Conservation (phyloP, 1,140 invertebrate species). For the Macrocentrus cingulum region DNA sequence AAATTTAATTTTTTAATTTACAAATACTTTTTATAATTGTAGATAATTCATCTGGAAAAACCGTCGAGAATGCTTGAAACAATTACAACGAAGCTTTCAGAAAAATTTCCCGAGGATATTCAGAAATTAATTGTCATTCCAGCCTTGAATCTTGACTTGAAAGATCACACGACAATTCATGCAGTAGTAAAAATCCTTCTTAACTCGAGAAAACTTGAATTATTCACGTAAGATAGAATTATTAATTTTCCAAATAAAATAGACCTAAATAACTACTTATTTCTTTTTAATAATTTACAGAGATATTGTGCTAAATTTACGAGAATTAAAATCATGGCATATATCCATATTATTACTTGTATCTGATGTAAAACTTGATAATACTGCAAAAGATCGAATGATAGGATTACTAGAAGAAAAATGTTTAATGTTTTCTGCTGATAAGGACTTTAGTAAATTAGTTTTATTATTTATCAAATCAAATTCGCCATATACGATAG, state of each 20-base stretch:
- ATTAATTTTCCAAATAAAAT: background rate
- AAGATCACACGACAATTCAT: conserved; percentile 32
- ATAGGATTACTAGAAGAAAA: conserved; percentile 33
- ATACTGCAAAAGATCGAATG: conserved; percentile 32
- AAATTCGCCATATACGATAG: conserved; percentile 31
- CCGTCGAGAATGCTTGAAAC: conserved; percentile 34
- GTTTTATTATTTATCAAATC: conserved; percentile 37
- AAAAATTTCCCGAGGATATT: conserved; percentile 41
- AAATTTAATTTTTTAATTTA: background rate
- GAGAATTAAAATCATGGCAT: conserved; percentile 42
- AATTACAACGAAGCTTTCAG: conserved; percentile 30
- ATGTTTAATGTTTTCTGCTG: conserved; percentile 32
- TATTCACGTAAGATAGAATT: conserved; percentile 33
- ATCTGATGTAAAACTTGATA: conserved; percentile 27
- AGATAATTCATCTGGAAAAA: conserved; percentile 39
- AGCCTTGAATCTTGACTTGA: conserved; percentile 37
- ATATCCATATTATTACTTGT: conserved; percentile 35
- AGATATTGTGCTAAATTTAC: conserved; percentile 31
- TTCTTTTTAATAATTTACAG: conserved; percentile 29
- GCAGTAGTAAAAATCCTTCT: conserved; percentile 32
- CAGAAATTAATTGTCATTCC: conserved; percentile 39
- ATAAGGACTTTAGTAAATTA: conserved; percentile 41
- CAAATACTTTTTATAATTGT: conserved; percentile 3
- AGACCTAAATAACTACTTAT: conserved; percentile 9
- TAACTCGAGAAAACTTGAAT: conserved; percentile 17